Base-by-base conservation (phyloP, 2,797 vertebrate genomes). In the Chromobotia macracanthus region DNA sequence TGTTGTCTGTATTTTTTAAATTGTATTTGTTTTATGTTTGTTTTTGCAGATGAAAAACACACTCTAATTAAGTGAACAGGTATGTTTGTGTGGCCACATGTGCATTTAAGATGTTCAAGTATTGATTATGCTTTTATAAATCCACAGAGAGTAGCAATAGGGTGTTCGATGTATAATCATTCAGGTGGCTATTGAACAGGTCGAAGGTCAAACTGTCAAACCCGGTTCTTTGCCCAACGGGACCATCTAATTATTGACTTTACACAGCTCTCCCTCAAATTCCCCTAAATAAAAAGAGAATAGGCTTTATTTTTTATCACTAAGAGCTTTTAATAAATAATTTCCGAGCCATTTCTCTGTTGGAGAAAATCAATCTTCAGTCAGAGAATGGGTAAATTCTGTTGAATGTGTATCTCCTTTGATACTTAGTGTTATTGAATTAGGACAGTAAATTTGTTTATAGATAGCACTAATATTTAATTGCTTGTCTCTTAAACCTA, bases 381-480 rank as follows among this genome's bases (percentile, higher is more conserved):
- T 19, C 61, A 64, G 31, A 46, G 70, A 76, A 68, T 25, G 71
- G 35, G 4, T 66, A 46, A 55, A 5, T 4, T 41, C 48, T 23
- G 50, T 83, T 70, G 56, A 79, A 72, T 74, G 44, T 50, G 60
- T 74, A 74, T 73, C 72, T 53, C 25, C 6, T 75, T 58, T 74
- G 44, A 79, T 83, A 75, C 77, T 82, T 80, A 74, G 68, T 80
- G 82, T 67, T 81, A 75, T 80, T 79, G 79, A 83, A 85, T 81
- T 80, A 79, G 76, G 23, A 53, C 53, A 41, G 75, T 86, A 77
- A 77, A 84, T 83, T 63, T 82, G 75, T 82, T 82, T 84, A 83
- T 78, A 46, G 75, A 63, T 64, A 64, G 58, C 74, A 81, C 80
- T 80, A 73, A 83, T 83, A 82, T 84, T 86, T 86, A 86, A 86